Evolutionary conservation across 2,888 invertebrate species (phyloP).

Genomic region (Drosophila diplacantha): DNA sequence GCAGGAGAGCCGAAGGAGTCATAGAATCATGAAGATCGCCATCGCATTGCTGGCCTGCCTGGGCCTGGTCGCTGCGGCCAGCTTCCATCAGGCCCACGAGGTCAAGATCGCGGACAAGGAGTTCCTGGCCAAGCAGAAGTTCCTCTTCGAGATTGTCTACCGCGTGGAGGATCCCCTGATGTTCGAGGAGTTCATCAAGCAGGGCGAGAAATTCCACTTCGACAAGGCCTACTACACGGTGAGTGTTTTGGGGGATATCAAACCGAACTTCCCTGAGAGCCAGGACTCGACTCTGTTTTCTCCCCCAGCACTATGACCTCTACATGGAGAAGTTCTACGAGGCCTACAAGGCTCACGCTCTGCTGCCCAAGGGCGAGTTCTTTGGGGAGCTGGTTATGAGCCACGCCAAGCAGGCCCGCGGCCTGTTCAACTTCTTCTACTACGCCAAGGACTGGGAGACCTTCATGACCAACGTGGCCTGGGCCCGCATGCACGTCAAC

Average conservation of each 20-base stretch:
- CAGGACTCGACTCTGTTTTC: not conserved
- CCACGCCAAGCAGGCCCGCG: conserved; percentile 24
- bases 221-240: conserved; percentile 5
- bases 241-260: not conserved
- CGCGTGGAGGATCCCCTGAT: conserved; percentile 14
- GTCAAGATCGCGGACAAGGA: conserved; percentile 15
- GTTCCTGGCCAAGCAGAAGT: conserved; percentile 16
- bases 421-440: conserved; percentile 24
- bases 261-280: not conserved
- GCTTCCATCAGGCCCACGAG: conserved; percentile 9
- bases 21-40: conserved; percentile 13
- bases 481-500: conserved; percentile 21
- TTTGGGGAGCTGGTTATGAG: conserved; percentile 7
- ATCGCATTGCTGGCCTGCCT: conserved; percentile 22
- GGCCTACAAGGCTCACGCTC: conserved; percentile 15
- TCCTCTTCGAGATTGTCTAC: conserved; percentile 20
- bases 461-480: conserved; percentile 17
- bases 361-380: conserved; percentile 27
- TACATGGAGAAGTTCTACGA: conserved; percentile 14
- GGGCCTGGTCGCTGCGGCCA: conserved; percentile 16
- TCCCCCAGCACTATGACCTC: conserved; percentile 11
- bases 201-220: conserved; percentile 10
- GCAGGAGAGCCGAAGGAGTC: not conserved
- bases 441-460: conserved; percentile 25
- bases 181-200: conserved; percentile 13